Conservation (phyloP, 1,140 invertebrate genomes). For the Chymomyza costata region DNA sequence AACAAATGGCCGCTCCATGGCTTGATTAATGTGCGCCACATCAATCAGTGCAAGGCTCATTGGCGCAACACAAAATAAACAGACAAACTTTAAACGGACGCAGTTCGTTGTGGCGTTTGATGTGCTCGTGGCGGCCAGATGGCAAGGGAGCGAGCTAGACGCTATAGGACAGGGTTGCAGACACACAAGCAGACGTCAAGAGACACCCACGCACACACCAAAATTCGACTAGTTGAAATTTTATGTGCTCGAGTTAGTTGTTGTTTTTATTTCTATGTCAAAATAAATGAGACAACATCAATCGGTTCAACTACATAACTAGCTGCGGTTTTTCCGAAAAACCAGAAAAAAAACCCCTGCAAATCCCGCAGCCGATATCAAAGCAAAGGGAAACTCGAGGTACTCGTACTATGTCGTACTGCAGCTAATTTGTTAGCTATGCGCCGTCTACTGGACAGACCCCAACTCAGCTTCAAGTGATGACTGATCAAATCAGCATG, state of each 20-base stretch:
- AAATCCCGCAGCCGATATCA: too few species aligned
- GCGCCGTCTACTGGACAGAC: conserved; percentile 7
- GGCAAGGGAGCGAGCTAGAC: not conserved
- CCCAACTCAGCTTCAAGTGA: conserved; percentile 33
- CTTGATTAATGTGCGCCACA: conserved; percentile 68
- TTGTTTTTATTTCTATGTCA: conserved; percentile 23
- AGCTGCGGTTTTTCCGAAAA: too few species aligned
- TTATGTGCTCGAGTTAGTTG: conserved; percentile 12
- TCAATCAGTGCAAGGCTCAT: conserved; percentile 44
- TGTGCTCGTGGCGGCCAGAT: conserved; percentile 34
- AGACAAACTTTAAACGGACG: conserved; percentile 33
- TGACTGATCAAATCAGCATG: conserved; percentile 63
- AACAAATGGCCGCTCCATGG: conserved; percentile 57
- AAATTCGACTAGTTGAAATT: conserved; percentile 8
- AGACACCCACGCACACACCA: conserved; percentile 38
- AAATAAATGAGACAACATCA: conserved; percentile 64
- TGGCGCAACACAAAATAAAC: conserved; percentile 14
- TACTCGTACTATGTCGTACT: conserved; percentile 3
- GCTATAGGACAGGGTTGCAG: not conserved
- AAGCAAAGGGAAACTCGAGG: conserved; percentile 19
- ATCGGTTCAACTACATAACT: conserved; percentile 28
- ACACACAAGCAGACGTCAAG: conserved; percentile 4
- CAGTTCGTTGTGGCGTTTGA: too few species aligned
- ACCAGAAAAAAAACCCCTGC: conserved; percentile 10
- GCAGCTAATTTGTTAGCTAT: not conserved